Base-by-base conservation (phyloP, 2,888 invertebrate genomes). In the Axea sp. region DNA sequence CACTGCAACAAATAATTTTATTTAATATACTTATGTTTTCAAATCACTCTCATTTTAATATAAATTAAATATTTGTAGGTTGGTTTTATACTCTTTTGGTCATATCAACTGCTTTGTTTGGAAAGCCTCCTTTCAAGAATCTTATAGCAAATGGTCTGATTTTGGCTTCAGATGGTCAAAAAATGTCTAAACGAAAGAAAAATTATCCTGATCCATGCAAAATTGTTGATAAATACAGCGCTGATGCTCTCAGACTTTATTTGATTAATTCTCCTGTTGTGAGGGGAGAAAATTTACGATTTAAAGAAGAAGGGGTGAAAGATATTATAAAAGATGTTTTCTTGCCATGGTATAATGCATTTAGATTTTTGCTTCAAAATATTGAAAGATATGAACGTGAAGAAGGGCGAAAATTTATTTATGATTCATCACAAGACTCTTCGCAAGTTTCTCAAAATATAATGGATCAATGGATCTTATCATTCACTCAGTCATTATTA, bases 1-100 rank as follows among this genome's bases (percentile, higher is more conserved):
- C n/a, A n/a, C n/a, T n/a, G n/a, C n/a, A n/a, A n/a, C n/a, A n/a
- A n/a, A n/a, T n/a, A n/a, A n/a, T n/a, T n/a, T n/a, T n/a, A n/a
- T n/a, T n/a, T n/a, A n/a, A n/a, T n/a, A n/a, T n/a, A n/a, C n/a
- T n/a, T n/a, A n/a, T n/a, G n/a, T n/a, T n/a, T n/a, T n/a, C n/a
- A n/a, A n/a, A n/a, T n/a, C n/a, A n/a, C n/a, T n/a, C n/a, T n/a
- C n/a, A 19, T 19, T 3, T 19, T 19, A 19, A 19, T 19, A 4
- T 28, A 28, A 5, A 28, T 31, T 31, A 1, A 31, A 3, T 3
- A 19, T 17, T 28, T n/a, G 2, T 12, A 65, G 65, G 98, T 12
- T 98, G 98, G 98, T 99, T 99, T 88, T 99, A 99, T 86, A 99
- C 99, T 0, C 89, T 99, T n/a, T 90, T 99, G 45, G 99, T 99